Evolutionary conservation across 2,888 invertebrate genomes (phyloP).

Genomic region (Drosophila dives): DNA sequence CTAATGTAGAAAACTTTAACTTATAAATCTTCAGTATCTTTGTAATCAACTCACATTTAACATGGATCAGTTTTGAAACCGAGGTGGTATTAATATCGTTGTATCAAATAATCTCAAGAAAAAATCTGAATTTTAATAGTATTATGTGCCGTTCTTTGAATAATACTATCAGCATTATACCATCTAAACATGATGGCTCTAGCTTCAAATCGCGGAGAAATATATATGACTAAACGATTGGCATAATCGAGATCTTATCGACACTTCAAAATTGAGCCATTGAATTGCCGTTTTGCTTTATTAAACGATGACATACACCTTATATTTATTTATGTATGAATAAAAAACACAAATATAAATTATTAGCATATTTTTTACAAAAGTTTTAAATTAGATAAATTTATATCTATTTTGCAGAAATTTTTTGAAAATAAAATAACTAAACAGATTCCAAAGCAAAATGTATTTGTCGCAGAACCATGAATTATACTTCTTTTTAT

Average conservation of each 20-base stretch:
- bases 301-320: neutral
- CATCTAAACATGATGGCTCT: neutral
- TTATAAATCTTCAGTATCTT: too few relatives aligned
- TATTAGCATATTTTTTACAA: neutral
- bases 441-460: neutral
- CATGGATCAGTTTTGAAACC: too few relatives aligned
- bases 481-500: conserved; percentile 36
- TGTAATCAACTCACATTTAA: too few relatives aligned
- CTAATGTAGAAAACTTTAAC: too few relatives aligned
- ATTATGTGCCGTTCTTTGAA: too few relatives aligned
- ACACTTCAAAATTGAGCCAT: neutral
- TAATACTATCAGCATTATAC: neutral
- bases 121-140: too few relatives aligned
- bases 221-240: neutral
- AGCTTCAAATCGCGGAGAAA: neutral
- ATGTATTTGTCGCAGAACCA: conserved; percentile 66
- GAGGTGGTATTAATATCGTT: too few relatives aligned
- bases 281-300: neutral
- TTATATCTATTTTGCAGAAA: neutral
- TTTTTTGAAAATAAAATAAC: neutral
- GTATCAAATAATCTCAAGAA: too few relatives aligned
- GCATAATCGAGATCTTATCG: neutral
- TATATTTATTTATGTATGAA: neutral
- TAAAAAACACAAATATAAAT: neutral
- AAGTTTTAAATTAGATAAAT: neutral